Conservation (phyloP, 1,140 invertebrate species). For the Wasmannia auropunctata region DNA sequence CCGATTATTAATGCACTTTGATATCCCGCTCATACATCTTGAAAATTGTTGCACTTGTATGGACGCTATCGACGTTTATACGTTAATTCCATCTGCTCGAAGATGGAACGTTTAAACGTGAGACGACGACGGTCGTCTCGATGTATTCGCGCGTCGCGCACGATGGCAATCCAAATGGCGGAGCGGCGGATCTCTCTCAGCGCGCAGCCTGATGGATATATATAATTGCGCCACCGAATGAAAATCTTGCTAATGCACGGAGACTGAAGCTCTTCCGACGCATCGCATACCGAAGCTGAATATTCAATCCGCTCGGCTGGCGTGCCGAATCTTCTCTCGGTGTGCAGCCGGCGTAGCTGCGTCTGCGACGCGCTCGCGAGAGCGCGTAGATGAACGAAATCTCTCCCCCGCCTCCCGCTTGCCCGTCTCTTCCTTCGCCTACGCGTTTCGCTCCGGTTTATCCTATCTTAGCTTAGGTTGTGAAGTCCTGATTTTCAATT, state of each 20-base stretch:
- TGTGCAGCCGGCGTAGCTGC: background rate
- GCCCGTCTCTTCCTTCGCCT: background rate
- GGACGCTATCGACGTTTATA: slow-evolving; percentile 6
- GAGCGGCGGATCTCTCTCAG: background rate
- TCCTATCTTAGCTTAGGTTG: slow-evolving; percentile 75
- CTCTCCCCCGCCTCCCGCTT: background rate
- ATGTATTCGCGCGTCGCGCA: background rate
- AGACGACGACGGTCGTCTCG: background rate
- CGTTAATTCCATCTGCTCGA: slow-evolving; percentile 11
- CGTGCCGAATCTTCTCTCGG: slow-evolving; percentile 46
- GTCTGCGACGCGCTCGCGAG: background rate
- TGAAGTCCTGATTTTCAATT: slow-evolving; percentile 76
- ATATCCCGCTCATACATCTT: background rate
- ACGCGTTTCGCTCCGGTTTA: slow-evolving; percentile 69
- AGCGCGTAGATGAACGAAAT: slow-evolving; percentile 22
- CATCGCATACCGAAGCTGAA: slow-evolving; percentile 20
- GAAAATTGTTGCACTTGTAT: background rate
- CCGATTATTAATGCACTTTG: background rate
- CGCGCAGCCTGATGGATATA: background rate
- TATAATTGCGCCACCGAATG: slow-evolving; percentile 48
- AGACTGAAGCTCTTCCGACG: slow-evolving; percentile 37
- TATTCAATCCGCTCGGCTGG: slow-evolving; percentile 42
- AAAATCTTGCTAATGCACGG: slow-evolving; percentile 55
- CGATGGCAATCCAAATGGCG: slow-evolving; percentile 18
- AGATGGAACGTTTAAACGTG: background rate